A percentile compares a stretch with the other conserved stretches of the same genome.
phyloP scores from a whole-genome alignment of 30 jellyfish, hydroid and myxozoan species.

The Pelagia noctiluca region DNA sequence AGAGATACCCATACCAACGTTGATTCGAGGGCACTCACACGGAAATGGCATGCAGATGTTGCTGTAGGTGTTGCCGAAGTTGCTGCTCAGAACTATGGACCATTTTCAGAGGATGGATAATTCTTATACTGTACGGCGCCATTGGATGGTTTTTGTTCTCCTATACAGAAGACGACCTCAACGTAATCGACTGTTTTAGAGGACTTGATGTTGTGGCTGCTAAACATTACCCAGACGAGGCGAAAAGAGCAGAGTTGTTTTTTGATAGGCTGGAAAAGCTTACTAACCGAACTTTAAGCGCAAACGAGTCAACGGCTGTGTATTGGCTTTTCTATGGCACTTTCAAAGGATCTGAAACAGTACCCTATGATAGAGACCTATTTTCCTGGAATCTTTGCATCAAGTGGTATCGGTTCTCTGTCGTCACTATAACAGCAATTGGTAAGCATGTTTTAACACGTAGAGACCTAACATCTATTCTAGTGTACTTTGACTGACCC shows the following conservation, averaged over 20 bases:
- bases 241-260: not conserved
- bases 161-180: constrained; percentile 37
- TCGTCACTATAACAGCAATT: constrained; percentile 52
- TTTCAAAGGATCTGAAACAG: constrained; percentile 32
- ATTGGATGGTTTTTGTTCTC: constrained; percentile 62
- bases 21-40: too few relatives aligned
- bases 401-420: constrained; percentile 68
- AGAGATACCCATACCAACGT: too few relatives aligned
- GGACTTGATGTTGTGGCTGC: constrained; percentile 9
- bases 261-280: constrained; percentile 17
- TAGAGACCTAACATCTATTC: too few relatives aligned
- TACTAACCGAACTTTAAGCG: constrained; percentile 9
- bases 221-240: constrained; percentile 23
- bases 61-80: not conserved
- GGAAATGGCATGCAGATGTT: not conserved
- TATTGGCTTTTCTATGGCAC: constrained; percentile 11
- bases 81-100: not conserved
- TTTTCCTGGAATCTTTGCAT: constrained; percentile 7
- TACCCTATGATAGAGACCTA: not conserved
- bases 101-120: constrained; percentile 7
- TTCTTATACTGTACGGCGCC: not conserved
- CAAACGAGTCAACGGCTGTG: not conserved
- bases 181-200: constrained; percentile 27
- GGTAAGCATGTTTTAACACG: constrained; percentile 15
- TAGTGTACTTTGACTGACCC: too few relatives aligned